A percentile compares a stretch with the other conserved stretches of the same genome.
Conservation (phyloP, 2,888 invertebrate species). For the Xylocampa areola region DNA sequence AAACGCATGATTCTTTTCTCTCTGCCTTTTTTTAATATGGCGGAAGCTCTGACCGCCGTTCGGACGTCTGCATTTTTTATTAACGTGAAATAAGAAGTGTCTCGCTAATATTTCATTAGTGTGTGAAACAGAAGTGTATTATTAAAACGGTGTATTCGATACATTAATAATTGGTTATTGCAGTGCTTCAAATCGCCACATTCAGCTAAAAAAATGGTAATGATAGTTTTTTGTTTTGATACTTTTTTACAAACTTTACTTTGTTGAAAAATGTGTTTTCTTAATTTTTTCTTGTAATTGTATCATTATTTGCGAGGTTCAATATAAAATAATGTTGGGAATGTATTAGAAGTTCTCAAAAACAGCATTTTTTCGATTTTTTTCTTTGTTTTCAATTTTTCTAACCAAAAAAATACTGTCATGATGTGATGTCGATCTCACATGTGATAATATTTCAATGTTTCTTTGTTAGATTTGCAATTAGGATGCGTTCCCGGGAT, state of each 20-base stretch:
- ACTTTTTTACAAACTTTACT: constrained; percentile 88
- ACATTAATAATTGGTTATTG: constrained; percentile 44
- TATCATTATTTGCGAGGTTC: constrained; percentile 44
- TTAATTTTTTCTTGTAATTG: constrained; percentile 59
- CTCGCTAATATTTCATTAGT: constrained; percentile 67
- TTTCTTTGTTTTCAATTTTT: constrained; percentile 88
- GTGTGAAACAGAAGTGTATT: constrained; percentile 72
- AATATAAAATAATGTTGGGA: constrained; percentile 30
- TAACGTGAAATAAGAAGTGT: constrained; percentile 72
- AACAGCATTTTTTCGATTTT: constrained; percentile 74
- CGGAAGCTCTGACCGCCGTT: constrained; percentile 88
- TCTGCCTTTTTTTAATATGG: constrained; percentile 87
- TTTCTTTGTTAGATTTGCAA: constrained; percentile 69
- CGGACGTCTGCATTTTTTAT: constrained; percentile 81
- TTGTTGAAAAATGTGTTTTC: constrained; percentile 78
- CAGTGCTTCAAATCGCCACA: constrained; percentile 59
- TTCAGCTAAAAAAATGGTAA: constrained; percentile 87
- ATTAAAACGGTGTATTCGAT: constrained; percentile 59
- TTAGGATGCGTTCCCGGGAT: constrained; percentile 68
- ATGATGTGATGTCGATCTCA: constrained; percentile 80
- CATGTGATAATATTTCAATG: constrained; percentile 81
- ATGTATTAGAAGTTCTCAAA: constrained; percentile 56
- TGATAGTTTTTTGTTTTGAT: constrained; percentile 90
- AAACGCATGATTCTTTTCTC: constrained; percentile 75
- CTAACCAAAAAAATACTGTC: constrained; percentile 88